A percentile compares a stretch with the other conserved stretches of the same genome.
Conservation (phyloP, 2,888 invertebrate genomes). For the Callimorpha dominula region DNA sequence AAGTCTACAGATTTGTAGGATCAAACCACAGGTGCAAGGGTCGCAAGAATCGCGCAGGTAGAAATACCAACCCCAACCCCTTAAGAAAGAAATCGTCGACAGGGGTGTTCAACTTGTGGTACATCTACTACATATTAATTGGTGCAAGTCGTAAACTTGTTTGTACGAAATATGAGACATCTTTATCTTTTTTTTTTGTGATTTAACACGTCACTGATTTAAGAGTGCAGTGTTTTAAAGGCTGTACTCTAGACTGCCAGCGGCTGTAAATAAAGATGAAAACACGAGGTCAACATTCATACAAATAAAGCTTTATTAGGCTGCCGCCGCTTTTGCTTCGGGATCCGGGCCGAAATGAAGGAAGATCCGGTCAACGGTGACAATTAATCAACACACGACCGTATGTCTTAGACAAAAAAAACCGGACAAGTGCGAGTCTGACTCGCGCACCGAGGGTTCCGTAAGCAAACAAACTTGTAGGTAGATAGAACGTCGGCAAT, state of each 20-base stretch:
- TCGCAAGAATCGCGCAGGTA: constrained; percentile 70
- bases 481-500: too few species aligned
- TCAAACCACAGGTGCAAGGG: constrained; percentile 60
- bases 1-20: constrained; percentile 11
- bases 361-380: too few species aligned
- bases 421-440: too few species aligned
- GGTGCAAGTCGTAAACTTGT: too few species aligned
- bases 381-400: too few species aligned
- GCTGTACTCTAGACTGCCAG: background rate
- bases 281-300: background rate
- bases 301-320: background rate
- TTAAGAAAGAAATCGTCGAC: constrained; percentile 32
- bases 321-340: background rate
- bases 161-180: too few species aligned
- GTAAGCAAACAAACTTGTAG: too few species aligned
- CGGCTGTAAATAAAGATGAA: background rate
- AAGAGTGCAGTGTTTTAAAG: background rate
- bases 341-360: background rate
- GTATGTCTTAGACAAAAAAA: too few species aligned
- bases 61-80: constrained; percentile 65
- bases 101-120: constrained; percentile 32
- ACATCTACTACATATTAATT: too few species aligned
- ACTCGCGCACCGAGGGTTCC: too few species aligned
- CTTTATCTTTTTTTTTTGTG: background rate
- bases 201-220: background rate